A percentile compares a stretch with the other conserved stretches of the same genome.
phyloP scores from a whole-genome alignment of 1,140 invertebrate species.

The Bicyclus anynana region DNA sequence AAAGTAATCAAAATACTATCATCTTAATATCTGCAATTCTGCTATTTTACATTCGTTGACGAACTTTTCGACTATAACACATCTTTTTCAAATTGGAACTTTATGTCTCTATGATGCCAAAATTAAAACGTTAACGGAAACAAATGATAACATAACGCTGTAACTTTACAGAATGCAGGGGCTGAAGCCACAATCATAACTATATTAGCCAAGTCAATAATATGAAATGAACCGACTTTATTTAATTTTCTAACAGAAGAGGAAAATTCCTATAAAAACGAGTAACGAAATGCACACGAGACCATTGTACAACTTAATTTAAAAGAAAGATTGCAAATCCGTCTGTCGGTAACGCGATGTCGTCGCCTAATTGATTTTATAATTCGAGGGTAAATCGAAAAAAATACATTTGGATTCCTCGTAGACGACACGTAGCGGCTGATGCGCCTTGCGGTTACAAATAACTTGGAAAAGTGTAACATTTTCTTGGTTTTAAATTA shows the following conservation, averaged over 20 bases:
- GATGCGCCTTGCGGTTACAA: slow-evolving; percentile 33
- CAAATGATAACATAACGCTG: too few relatives aligned
- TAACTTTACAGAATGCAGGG: too few relatives aligned
- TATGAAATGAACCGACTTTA: too few relatives aligned
- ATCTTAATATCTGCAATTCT: too few relatives aligned
- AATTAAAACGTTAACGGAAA: too few relatives aligned
- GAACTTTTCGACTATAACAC: too few relatives aligned
- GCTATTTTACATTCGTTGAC: too few relatives aligned
- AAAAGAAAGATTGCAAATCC: slow-evolving; percentile 19
- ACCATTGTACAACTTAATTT: slow-evolving; percentile 10
- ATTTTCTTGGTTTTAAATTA: slow-evolving; percentile 9
- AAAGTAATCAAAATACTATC: too few relatives aligned
- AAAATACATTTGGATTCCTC: slow-evolving; percentile 47
- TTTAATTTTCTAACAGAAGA: neutral
- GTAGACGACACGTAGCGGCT: slow-evolving; percentile 37
- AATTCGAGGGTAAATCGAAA: slow-evolving; percentile 49
- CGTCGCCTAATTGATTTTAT: slow-evolving; percentile 61
- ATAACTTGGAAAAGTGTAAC: slow-evolving; percentile 19
- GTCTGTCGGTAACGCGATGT: slow-evolving; percentile 18
- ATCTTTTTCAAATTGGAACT: too few relatives aligned
- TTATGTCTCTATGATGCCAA: too few relatives aligned
- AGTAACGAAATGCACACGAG: neutral
- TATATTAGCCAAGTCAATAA: too few relatives aligned
- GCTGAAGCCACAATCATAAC: too few relatives aligned
- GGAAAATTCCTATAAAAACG: neutral